Evolutionary conservation across 2,888 invertebrate genomes (phyloP), one percentile per base, ranked within the genome.

Genomic region (Nephrotoma flavescens): DNA sequence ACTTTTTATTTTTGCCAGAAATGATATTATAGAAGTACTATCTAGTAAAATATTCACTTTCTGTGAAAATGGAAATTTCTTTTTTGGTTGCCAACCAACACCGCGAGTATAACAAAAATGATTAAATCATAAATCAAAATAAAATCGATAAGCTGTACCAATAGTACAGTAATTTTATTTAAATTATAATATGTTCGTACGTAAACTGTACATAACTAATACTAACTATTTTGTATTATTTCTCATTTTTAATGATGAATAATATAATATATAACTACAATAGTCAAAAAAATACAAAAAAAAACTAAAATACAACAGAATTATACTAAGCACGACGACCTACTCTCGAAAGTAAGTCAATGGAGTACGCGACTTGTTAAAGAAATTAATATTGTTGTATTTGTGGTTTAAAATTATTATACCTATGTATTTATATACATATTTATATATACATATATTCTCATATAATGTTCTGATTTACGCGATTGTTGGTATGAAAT

Each of bases 341-440:
- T 84, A 84, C 84, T 84, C 84, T 84, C 9, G 84, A 85, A 85
- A 85, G 85, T 85, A 85, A 85, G 85, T 85, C 85, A 85, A 85
- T 85, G 85, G 85, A 85, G 44, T 85, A 85, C 85, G 85, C 85
- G 45, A 84, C 84, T 84, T 84, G 84, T 42, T 84, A 71, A 71
- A 71, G 71, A 71, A 71, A 71, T 71, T 71, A 71, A 19, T 71
- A 52, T 52, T 52, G 71, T 71, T 71, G 71, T 71, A 71, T 71
- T 71, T 71, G 71, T 84, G 84, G 42, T 42, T 84, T 83, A 83
- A 41, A 42, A 42, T 42, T 47, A 12, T 47, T 47, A 12, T 47
- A 12, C 47, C n/a, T 47, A n/a, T 47, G n/a, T 47, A 12, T n/a
- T 11, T n/a, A 2, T 84, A 19, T 42, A 7, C 42, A n/a, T 84